These are phyloP conservation scores for Rhinogobio ventralis DNA, from an alignment of 2,797 vertebrate genomes.

Conservation along the genomic window DNA sequence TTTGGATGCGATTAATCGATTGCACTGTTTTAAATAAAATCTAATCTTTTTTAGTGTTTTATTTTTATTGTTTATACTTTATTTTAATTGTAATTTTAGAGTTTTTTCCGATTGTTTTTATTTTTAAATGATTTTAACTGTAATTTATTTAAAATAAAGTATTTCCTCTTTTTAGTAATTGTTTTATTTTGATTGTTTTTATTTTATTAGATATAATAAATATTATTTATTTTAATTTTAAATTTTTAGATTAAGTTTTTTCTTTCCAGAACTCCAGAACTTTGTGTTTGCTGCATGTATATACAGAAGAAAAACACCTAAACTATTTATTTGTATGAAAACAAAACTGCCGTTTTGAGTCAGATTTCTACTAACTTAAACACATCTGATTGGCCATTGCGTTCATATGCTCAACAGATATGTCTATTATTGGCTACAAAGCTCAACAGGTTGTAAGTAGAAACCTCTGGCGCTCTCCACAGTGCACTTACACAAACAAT, in stretches of 20 bases:
- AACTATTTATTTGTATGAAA: neutral
- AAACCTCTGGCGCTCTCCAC: too few species aligned
- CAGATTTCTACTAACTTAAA: too few species aligned
- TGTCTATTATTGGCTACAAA: neutral
- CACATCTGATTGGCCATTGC: too few species aligned
- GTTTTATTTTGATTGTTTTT: neutral
- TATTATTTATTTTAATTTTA: neutral
- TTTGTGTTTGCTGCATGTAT: neutral
- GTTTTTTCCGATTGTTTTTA: too few species aligned
- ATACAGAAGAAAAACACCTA: neutral
- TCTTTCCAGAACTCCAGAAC: neutral
- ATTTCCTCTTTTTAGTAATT: neutral
- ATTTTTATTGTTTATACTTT: neutral
- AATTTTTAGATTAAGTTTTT: neutral
- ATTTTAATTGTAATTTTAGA: neutral
- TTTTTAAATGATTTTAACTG: neutral
- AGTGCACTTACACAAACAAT: too few species aligned
- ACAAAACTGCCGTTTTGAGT: too few species aligned
- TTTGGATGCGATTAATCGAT: too few species aligned
- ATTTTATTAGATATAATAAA: neutral
- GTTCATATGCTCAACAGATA: neutral
- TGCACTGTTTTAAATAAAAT: too few species aligned
- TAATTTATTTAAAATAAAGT: neutral
- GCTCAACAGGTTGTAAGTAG: neutral
- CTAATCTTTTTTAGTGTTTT: neutral